A percentile compares a stretch with the other conserved stretches of the same genome.
These are phyloP conservation scores for Hyalella azteca DNA, from an alignment of 2,888 invertebrate species.

Conservation along the genomic window DNA sequence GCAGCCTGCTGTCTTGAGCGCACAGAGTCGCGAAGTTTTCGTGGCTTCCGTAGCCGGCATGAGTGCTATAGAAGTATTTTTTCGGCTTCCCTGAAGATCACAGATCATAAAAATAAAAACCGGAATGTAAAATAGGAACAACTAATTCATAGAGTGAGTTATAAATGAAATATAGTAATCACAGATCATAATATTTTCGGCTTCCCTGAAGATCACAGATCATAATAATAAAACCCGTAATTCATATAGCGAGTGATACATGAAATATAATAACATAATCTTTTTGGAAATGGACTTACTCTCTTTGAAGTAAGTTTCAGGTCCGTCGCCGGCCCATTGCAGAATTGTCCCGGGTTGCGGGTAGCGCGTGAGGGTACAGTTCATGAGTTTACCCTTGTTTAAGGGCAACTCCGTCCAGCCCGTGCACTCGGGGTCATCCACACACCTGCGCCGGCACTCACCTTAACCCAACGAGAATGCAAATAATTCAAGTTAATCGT, in stretches of 20 bases:
- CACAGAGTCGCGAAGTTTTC: background rate
- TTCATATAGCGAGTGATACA: too few species aligned
- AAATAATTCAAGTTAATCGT: too few species aligned
- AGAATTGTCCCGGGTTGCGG: background rate
- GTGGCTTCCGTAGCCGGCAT: background rate
- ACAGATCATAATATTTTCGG: too few species aligned
- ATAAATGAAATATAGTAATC: too few species aligned
- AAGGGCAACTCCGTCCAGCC: background rate
- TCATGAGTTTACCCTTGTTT: background rate
- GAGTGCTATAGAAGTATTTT: background rate
- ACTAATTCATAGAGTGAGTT: too few species aligned
- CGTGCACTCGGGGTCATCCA: background rate
- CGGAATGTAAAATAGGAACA: too few species aligned
- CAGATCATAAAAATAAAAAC: too few species aligned
- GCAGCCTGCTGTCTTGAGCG: background rate
- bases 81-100: background rate
- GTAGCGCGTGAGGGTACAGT: background rate
- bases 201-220: too few species aligned
- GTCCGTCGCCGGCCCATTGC: background rate
- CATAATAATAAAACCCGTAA: too few species aligned
- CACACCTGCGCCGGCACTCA: background rate
- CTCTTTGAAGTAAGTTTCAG: background rate
- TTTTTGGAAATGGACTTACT: background rate
- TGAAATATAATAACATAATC: too few species aligned
- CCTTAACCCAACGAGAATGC: too few species aligned